Evolutionary conservation across 2,888 invertebrate genomes (phyloP), one percentile per base, ranked within the genome.

Genomic region (Caenorhabditis parvicauda): DNA sequence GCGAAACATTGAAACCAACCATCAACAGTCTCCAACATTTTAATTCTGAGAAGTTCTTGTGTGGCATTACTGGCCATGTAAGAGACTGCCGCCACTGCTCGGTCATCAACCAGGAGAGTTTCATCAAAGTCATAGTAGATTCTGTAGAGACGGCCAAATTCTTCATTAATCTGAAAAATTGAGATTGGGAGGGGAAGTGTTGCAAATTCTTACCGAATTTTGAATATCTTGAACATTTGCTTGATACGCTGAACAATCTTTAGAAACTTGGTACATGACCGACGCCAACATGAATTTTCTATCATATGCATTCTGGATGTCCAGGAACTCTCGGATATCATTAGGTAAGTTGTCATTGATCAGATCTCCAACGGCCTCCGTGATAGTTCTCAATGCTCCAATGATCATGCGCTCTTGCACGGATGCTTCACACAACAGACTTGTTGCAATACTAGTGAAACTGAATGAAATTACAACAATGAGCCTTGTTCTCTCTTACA

Each of bases 391-490:
- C 1, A 79, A 29, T 1, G 75, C 65, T 0, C 76, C 75, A 35
- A 75, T 66, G 6, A 79, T 73, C 19, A 65, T 38, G 29, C 59
- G 52, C 32, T 71, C 69, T 28, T 76, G 70, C 3, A 69, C 74
- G n/a, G 63, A 56, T 1, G 76, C 71, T 54, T 76, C 72, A 45
- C 78, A 78, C 1, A 79, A 58, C 6, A 78, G 57, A 19, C 75
- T 75, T 14, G 77, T 66, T 3, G 72, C 65, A 29, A 77, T 54
- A 24, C 72, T 50, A 2, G 75, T 73, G 38, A 77, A 37, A 9
- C 73, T 74, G 54, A 53, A 66, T 32, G 19, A 24, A 2, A 38
- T 25, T 12, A 17, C 41, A 4, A 9, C 28, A 17, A 21, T 14
- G 7, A 17, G 17, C 24, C 1, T 28, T 1, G 2, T 24, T 14